These are phyloP conservation scores for Eueides isabella DNA, from an alignment of 1,140 invertebrate genomes.

Conservation along the genomic window DNA sequence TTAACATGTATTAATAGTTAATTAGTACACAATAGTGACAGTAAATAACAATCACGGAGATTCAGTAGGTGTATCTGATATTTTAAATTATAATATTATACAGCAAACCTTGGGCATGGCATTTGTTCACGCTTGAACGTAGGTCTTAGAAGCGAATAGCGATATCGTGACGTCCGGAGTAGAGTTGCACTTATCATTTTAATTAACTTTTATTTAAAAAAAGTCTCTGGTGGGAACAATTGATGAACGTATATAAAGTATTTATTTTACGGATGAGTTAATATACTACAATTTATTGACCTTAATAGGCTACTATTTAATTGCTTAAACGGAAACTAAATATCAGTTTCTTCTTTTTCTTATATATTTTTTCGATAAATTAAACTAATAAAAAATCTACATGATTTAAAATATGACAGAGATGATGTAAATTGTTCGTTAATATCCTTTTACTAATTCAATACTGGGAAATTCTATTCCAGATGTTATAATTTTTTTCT, in stretches of 20 bases:
- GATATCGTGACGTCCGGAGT: conserved; percentile 52
- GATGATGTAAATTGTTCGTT: background rate
- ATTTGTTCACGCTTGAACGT: conserved; percentile 33
- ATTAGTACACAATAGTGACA: background rate
- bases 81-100: conserved; percentile 21
- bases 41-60: background rate
- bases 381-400: background rate
- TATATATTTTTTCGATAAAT: too few relatives aligned
- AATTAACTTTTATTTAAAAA: conserved; percentile 35
- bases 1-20: background rate
- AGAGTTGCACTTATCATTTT: conserved; percentile 37
- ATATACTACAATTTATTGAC: background rate
- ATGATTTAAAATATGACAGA: background rate
- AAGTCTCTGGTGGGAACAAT: background rate
- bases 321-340: background rate
- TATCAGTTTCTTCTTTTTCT: too few relatives aligned
- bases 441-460: background rate
- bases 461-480: background rate
- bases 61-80: background rate
- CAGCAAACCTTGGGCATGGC: conserved; percentile 30
- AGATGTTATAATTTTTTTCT: background rate
- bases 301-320: background rate
- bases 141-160: conserved; percentile 30
- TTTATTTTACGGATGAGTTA: too few relatives aligned
- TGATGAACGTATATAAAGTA: too few relatives aligned